Evolutionary conservation across 2,888 invertebrate species (phyloP).

Genomic region (Noctua janthina): DNA sequence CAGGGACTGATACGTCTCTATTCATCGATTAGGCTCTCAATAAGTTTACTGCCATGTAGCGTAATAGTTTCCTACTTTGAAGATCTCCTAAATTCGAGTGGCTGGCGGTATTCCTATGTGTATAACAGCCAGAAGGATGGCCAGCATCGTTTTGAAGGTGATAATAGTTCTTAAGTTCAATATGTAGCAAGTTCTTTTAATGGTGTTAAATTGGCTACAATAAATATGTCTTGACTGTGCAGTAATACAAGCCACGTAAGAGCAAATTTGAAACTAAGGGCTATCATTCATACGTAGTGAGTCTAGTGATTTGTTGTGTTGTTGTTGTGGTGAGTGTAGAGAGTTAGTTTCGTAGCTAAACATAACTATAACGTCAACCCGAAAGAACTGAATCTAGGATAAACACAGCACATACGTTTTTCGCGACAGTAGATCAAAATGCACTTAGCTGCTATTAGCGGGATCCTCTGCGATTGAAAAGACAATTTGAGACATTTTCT

Average conservation of each 20-base stretch:
- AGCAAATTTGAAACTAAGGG: background rate
- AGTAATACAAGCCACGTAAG: background rate
- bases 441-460: background rate
- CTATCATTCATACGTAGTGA: background rate
- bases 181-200: background rate
- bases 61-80: background rate
- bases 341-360: background rate
- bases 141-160: background rate
- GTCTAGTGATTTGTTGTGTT: background rate
- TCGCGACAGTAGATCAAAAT: background rate
- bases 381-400: background rate
- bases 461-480: background rate
- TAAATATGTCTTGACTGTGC: background rate
- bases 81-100: background rate
- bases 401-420: background rate
- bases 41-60: too few species aligned
- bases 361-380: background rate
- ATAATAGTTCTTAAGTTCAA: background rate
- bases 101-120: background rate
- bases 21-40: background rate
- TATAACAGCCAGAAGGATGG: background rate
- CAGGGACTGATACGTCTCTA: background rate
- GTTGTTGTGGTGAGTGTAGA: background rate
- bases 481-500: background rate
- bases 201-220: background rate